Evolutionary conservation across 2,113 vertebrate species (phyloP).

Genomic region (Triplophysa tibetana): DNA sequence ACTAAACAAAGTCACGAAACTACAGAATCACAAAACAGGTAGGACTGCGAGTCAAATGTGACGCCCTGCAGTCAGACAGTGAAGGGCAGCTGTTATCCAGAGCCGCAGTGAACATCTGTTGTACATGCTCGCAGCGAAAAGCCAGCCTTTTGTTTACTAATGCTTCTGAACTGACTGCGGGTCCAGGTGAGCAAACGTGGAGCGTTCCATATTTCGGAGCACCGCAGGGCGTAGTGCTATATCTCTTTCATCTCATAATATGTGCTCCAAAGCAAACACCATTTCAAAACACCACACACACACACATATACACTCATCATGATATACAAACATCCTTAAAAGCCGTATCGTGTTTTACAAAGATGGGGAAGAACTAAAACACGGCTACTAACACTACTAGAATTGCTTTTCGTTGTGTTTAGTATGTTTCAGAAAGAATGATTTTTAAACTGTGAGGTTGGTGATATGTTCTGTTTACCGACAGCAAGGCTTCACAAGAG

Average conservation of each 20-base stretch:
- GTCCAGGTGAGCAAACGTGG: slow-evolving; percentile 60
- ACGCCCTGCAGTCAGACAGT: slow-evolving; percentile 35
- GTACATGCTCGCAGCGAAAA: slow-evolving; percentile 41
- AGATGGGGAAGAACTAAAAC: slow-evolving; percentile 24
- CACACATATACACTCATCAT: slow-evolving; percentile 6
- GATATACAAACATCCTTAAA: slow-evolving; percentile 15
- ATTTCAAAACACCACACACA: slow-evolving; percentile 44
- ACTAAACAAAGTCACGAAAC: slow-evolving; percentile 2
- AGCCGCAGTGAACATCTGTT: slow-evolving; percentile 26
- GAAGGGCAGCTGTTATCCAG: slow-evolving; percentile 43
- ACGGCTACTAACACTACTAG: slow-evolving; percentile 18
- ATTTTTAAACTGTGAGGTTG: neutral
- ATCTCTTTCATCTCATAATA: slow-evolving; percentile 54
- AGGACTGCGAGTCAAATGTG: neutral
- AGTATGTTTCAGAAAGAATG: neutral
- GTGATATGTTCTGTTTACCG: neutral
- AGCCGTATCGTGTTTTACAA: neutral
- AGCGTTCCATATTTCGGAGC: slow-evolving; percentile 10
- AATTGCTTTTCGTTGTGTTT: neutral
- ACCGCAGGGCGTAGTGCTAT: slow-evolving; percentile 31
- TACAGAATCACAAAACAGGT: neutral
- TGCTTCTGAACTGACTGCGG: slow-evolving; percentile 48
- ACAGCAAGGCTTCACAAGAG: neutral
- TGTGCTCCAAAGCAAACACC: slow-evolving; percentile 45
- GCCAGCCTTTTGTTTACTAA: slow-evolving; percentile 49